Base-by-base conservation (phyloP, 1,140 invertebrate genomes). In the Temnothorax longispinosus region DNA sequence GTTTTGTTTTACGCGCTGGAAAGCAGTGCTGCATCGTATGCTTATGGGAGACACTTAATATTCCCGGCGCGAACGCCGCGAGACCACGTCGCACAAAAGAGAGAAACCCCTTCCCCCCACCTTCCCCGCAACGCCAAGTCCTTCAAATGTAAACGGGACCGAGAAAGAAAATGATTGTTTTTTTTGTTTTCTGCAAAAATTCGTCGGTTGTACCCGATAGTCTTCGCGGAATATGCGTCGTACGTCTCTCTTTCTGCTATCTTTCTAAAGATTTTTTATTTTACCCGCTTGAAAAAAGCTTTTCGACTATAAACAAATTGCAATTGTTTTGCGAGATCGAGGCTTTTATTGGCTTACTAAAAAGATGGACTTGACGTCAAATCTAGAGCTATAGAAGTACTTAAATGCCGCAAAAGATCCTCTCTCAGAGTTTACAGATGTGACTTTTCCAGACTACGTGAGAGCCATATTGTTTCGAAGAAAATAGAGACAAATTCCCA, bases 1-100 rank as follows among this genome's bases (percentile, higher is more conserved):
- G 32, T 86, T 88, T 87, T 78, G 50, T 64, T 76, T 67, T 27
- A 58, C 41, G 64, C 32, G 56, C 69, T 88, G 56, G 64, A 89
- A 88, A 88, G 75, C 67, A 77, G 65, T 13, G 54, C 54, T 54
- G n/a, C 47, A 77, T 56, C 64, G 7, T 56, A 56, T 38, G 80
- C 11, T 41, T 35, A 75, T 52, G 7, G 35, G 35, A 41, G 32
- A 75, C 52, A 56, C 58, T 85, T 56, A 50, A 88, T 47, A 54
- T 50, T 74, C 50, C 15, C 60, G 41, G 44, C 18, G 15, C 10
- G 64, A 76, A 50, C 32, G 15, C 27, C 32, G 38, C 10, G 7
- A 62, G 47, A 11, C 44, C 44, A 10, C 60, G 44, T 78, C 27
- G 11, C 44, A 7, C 41, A n/a, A 44, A 76, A 60, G 35, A 15